A percentile compares a stretch with the other conserved stretches of the same genome.
Evolutionary conservation across 2,113 vertebrate genomes (phyloP).

Genomic region (Chaetorhynchus papuensis): DNA sequence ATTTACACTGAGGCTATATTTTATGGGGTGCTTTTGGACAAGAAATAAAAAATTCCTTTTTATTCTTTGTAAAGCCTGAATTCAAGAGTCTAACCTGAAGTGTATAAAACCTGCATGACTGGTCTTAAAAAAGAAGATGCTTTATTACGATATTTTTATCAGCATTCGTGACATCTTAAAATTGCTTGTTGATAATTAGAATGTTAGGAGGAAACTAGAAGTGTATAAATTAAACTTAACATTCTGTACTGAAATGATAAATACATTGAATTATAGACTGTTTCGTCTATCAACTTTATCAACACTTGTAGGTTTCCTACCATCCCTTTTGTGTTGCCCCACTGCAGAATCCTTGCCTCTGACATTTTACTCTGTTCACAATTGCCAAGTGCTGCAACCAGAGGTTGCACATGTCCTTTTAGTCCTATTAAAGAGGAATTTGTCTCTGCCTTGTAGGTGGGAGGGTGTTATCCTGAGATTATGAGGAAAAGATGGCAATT

Average conservation of each 20-base stretch:
- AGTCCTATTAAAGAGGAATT: neutral
- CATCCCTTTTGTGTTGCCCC: neutral
- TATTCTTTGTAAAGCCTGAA: neutral
- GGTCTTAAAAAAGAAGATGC: neutral
- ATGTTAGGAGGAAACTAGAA: neutral
- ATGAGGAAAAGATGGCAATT: neutral
- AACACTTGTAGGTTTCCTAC: neutral
- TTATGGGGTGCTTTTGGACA: neutral
- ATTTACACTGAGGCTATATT: neutral
- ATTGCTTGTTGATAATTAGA: neutral
- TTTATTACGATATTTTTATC: neutral
- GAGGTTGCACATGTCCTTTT: neutral
- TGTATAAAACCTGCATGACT: neutral
- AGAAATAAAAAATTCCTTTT: neutral
- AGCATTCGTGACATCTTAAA: neutral
- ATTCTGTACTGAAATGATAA: neutral
- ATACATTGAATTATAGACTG: neutral
- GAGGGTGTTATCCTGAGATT: neutral
- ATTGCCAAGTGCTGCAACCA: neutral
- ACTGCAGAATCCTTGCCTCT: neutral
- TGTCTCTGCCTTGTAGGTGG: neutral
- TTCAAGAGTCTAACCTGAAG: neutral
- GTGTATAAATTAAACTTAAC: neutral
- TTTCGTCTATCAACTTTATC: neutral
- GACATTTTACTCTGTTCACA: neutral